A percentile compares a stretch with the other conserved stretches of the same genome.
Conservation (phyloP, 2,888 invertebrate species). For the Eupithecia pulchellata region DNA sequence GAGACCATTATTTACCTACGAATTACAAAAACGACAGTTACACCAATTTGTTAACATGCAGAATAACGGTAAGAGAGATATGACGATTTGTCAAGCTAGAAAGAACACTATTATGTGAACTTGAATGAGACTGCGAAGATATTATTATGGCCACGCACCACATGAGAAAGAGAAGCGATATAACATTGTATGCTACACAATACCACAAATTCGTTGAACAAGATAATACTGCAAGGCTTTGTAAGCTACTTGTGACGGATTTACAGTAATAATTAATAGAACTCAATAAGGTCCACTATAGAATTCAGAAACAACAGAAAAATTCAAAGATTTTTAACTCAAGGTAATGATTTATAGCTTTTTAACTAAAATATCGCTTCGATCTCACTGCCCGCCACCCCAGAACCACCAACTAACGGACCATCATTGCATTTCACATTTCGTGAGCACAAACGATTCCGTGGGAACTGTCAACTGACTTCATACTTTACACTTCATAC, state of each 20-base stretch:
- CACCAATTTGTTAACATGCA: conserved; percentile 53
- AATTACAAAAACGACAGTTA: conserved; percentile 51
- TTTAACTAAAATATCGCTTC: conserved; percentile 5
- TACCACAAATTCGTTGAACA: conserved; percentile 15
- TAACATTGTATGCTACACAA: conserved; percentile 29
- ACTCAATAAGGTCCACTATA: not conserved
- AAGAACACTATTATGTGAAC: conserved; percentile 61
- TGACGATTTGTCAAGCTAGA: conserved; percentile 60
- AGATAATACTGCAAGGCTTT: conserved; percentile 3
- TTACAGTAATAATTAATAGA: not conserved
- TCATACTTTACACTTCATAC: conserved; percentile 43
- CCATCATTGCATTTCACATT: conserved; percentile 66
- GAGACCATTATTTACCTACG: conserved; percentile 32
- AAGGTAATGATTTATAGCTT: not conserved
- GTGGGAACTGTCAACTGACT: conserved; percentile 73
- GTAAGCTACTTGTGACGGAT: not conserved
- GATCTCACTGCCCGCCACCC: conserved; percentile 26
- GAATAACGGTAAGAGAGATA: conserved; percentile 55
- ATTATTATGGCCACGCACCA: conserved; percentile 23
- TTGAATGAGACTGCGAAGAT: conserved; percentile 46
- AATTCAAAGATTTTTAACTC: not conserved
- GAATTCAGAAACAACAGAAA: conserved; percentile 14
- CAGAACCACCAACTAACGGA: conserved; percentile 62
- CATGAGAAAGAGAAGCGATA: conserved; percentile 27
- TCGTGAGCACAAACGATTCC: conserved; percentile 63